A percentile compares a stretch with the other conserved stretches of the same genome.
Evolutionary conservation across 2,797 vertebrate genomes (phyloP).

Genomic region (Harpagifer antarcticus): DNA sequence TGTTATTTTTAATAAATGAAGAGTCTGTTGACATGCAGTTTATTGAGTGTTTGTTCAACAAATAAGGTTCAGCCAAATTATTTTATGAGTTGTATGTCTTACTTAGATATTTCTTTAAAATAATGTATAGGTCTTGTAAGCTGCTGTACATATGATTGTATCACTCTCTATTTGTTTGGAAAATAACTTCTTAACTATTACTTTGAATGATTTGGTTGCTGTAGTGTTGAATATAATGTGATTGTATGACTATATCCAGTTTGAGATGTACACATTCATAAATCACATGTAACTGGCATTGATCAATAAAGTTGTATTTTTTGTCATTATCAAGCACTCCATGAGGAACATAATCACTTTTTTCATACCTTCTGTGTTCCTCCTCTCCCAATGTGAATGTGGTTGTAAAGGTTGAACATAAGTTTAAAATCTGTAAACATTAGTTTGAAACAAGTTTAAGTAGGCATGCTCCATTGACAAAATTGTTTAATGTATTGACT

Average conservation of each 20-base stretch:
- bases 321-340: background rate
- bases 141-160: constrained; percentile 49
- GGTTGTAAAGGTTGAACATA: background rate
- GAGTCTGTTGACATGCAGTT: constrained; percentile 9
- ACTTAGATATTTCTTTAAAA: constrained; percentile 25
- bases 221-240: constrained; percentile 42
- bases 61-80: constrained; percentile 14
- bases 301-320: constrained; percentile 7
- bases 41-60: constrained; percentile 1
- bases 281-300: constrained; percentile 20
- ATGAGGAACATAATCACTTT: background rate
- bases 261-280: constrained; percentile 4
- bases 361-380: too few species aligned
- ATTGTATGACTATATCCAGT: constrained; percentile 11
- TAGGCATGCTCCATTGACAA: background rate
- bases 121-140: constrained; percentile 37
- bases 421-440: background rate
- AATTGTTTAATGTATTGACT: background rate
- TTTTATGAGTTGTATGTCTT: constrained; percentile 8
- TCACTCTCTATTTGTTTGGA: constrained; percentile 10
- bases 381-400: background rate
- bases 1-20: constrained; percentile 25
- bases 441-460: background rate
- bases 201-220: constrained; percentile 23
- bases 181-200: constrained; percentile 7